Evolutionary conservation across 2,113 vertebrate species (phyloP), one percentile per base, ranked within the genome.

Genomic region (Ophthalmotilapia sp.): DNA sequence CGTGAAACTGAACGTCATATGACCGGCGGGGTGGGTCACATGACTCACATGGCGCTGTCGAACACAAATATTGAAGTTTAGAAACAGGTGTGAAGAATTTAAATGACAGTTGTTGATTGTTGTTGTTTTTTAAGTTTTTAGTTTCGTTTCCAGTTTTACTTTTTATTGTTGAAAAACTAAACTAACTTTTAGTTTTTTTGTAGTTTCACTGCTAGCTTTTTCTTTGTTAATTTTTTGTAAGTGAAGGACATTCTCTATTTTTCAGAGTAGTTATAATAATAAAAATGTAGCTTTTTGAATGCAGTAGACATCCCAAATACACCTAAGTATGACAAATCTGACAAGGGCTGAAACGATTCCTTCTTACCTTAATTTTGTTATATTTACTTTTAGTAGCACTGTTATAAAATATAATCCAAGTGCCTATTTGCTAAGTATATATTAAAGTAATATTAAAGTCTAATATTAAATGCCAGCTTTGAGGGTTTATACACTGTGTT

Each of bases 11-110:
- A 2, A 1, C 1, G 19, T 94, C 94, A 94, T 62, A 23, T 94
- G 94, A 95, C 84, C 58, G 9, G 80, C 9, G 7, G 17, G 9
- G 7, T 1, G 6, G 6, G 17, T 33, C 91, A 94, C 86, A 84
- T 94, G 92, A 91, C 75, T 38, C 60, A 38, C 36, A 10, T 21
- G 15, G 26, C 54, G 31, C 53, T 79, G 82, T 55, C 3, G 2
- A 49, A 49, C 7, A 13, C 14, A 6, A 49, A 77, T 29, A 8
- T 17, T 3, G 26, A 77, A 77, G 42, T 77, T 31, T 77, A 77
- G 42, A 3, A 49, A 31, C 42, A 49, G 42, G 70, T 77, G 42
- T 77, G 23, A 77, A 77, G 17, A 29, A 49, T 77, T 49, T 0
- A 49, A 77, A 77, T 12, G 7, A 19, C 23, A 31, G 15, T 7